Evolutionary conservation across 2,797 vertebrate species (phyloP), one percentile per base, ranked within the genome.

Genomic region (Galaxias olidus): DNA sequence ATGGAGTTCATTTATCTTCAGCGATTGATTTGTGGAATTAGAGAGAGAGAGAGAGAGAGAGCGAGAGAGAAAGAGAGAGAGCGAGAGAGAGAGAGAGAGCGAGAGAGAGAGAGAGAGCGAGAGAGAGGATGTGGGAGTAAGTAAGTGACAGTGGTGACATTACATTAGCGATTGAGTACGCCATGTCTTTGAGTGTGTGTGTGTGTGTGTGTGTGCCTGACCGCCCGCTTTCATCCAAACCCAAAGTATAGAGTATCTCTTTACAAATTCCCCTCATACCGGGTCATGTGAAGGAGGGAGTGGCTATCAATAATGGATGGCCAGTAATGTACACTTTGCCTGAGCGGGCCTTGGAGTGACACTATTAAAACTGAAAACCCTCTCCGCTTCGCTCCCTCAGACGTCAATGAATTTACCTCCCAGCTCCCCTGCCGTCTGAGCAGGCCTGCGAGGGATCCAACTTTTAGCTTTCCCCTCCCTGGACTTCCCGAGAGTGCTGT

Each of bases 281-380:
- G 56, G 53, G 59, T 76, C 79, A 30, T 60, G 62, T 68, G 71
- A 65, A 52, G 65, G 64, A 57, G 77, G 77, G 80, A 66, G 71
- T 42, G n/a, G 19, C 19, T 73, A 88, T 91, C 71, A 85, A 91
- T 91, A 87, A 91, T 91, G 72, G 61, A 91, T 77, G 43, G 30
- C 51, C 71, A 79, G 88, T 87, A 88, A 89, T 86, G 86, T 83
- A 87, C 82, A 86, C 88, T 86, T 88, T 84, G 76, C 82, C 80
- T 77, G 66, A 78, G 74, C 75, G 75, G 55, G 59, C 72, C 71
- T 72, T 64, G 59, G 60, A 76, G 79, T 63, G 68, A 53, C 74
- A 67, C 74, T 72, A 80, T 79, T 78, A 80, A 78, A 81, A 65
- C 83, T 71, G 63, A 84, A 84, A 84, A 85, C 75, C 78, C 77